Base-by-base conservation (phyloP, 2,888 invertebrate species). In the Acleris cristana region DNA sequence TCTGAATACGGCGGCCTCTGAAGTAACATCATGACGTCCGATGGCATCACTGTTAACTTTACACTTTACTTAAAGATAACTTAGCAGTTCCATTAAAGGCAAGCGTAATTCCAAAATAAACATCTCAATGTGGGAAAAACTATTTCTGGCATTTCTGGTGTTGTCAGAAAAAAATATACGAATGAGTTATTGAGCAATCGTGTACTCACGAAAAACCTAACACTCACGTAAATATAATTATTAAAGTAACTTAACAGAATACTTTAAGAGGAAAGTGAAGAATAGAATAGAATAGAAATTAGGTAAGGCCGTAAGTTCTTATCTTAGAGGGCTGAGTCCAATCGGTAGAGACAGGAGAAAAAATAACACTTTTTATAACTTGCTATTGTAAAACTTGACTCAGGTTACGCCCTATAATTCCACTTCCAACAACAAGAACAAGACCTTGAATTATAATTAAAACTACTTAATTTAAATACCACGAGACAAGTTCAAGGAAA, bases 401-500 rank as follows among this genome's bases (percentile, higher is more conserved):
- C 48, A 48, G 18, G 18, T 7, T 8, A 18, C 16, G 48, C 48
- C 48, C n/a, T 45, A 45, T 23, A 34, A 10, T 18, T 40, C 55
- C 44, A 16, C 56, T 44, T 23, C 44, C 56, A 16, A 16, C 44
- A 40, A 40, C 55, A 7, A 16, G 56, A 40, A 40, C 55, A 19
- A 16, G 44, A 40, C 56, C 56, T 19, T 56, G 56, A 23, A 8
- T 12, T 56, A 56, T 48, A 40, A 19, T 55, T 56, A 23, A 55
- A 44, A 19, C 10, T 7, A n/a, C 23, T 18, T 23, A 23, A 44
- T 16, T 3, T 23, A 44, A 23, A 44, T 21, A 12, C 8, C 6
- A 21, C 5, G 10, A 19, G 19, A 12, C 56, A 44, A 56, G 56
- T 56, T 56, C 44, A 56, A 56, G 56, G 56, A 14, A 44, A 56